Percentiles rank a stretch among this genome's conserved stretches.
Conservation (phyloP, 2,888 invertebrate genomes). For the Pristionchus arcanus region DNA sequence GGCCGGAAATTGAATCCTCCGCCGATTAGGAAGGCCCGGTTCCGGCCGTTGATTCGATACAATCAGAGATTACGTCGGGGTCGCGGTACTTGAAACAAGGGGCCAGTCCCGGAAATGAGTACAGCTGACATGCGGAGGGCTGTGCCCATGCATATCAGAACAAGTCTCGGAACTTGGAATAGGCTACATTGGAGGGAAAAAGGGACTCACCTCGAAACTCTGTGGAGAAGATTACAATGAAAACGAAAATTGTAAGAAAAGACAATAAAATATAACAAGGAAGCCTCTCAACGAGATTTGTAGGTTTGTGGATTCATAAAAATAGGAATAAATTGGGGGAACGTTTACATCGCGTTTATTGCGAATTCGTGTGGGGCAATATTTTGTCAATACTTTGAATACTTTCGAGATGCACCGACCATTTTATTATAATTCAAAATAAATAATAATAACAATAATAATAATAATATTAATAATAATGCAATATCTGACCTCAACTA, state of each 20-base stretch:
- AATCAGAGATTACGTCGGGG: slow-evolving; percentile 21
- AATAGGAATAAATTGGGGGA: background rate
- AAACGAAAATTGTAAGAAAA: background rate
- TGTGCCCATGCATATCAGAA: slow-evolving; percentile 11
- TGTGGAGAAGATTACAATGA: background rate
- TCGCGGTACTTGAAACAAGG: background rate
- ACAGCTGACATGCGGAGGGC: background rate
- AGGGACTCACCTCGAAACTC: too few relatives aligned
- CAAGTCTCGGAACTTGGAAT: background rate
- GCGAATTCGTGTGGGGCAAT: background rate
- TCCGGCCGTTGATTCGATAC: background rate
- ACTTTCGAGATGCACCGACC: slow-evolving; percentile 3
- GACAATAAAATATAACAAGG: background rate
- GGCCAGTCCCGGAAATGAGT: background rate
- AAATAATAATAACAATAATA: background rate
- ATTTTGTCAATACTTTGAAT: background rate
- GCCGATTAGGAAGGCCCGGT: slow-evolving; percentile 5
- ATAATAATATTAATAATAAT: background rate
- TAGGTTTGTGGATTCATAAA: background rate
- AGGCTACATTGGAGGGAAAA: background rate
- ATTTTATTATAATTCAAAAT: background rate
- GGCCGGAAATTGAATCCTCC: background rate
- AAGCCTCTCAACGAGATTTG: background rate
- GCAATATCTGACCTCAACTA: slow-evolving; percentile 18
- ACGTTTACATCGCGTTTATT: background rate